A percentile compares a stretch with the other conserved stretches of the same genome.
Conservation (phyloP, 2,113 vertebrate species). For the Chaetodon auriga region DNA sequence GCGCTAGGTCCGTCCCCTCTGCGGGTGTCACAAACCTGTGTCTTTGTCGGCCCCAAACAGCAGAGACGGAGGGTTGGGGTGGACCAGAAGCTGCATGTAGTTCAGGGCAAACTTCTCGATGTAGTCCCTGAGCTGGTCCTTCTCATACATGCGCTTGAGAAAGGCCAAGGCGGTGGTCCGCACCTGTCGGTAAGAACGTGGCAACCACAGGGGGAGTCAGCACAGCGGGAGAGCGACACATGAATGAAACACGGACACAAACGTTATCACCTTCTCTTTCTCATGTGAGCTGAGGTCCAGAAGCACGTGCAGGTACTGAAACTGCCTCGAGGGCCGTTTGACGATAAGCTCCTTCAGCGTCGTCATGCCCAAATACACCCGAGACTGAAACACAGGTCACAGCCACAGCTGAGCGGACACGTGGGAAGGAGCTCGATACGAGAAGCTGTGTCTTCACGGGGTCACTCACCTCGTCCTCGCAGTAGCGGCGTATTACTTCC, state of each 20-base stretch:
- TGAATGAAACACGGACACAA: slow-evolving; percentile 9
- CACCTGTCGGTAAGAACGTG: slow-evolving; percentile 84
- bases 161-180: slow-evolving; percentile 92
- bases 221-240: not conserved
- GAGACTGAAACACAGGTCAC: slow-evolving; percentile 84
- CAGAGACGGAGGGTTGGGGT: slow-evolving; percentile 93
- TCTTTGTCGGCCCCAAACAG: slow-evolving; percentile 95
- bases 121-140: slow-evolving; percentile 92
- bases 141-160: slow-evolving; percentile 96
- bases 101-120: slow-evolving; percentile 96
- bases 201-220: not conserved
- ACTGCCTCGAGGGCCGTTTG: slow-evolving; percentile 92
- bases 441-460: not conserved
- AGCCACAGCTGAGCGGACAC: not conserved
- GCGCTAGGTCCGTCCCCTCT: no score
- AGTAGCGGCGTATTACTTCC: slow-evolving; percentile 96
- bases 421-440: accelerated
- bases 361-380: slow-evolving; percentile 94
- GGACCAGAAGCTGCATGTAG: slow-evolving; percentile 95
- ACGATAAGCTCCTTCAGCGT: slow-evolving; percentile 94
- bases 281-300: slow-evolving; percentile 96
- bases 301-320: slow-evolving; percentile 94
- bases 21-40: slow-evolving; percentile 84
- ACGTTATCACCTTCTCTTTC: slow-evolving; percentile 90
- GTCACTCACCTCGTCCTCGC: slow-evolving; percentile 91